Base-by-base conservation (phyloP, 2,888 invertebrate species). In the Slavum lentiscoides region DNA sequence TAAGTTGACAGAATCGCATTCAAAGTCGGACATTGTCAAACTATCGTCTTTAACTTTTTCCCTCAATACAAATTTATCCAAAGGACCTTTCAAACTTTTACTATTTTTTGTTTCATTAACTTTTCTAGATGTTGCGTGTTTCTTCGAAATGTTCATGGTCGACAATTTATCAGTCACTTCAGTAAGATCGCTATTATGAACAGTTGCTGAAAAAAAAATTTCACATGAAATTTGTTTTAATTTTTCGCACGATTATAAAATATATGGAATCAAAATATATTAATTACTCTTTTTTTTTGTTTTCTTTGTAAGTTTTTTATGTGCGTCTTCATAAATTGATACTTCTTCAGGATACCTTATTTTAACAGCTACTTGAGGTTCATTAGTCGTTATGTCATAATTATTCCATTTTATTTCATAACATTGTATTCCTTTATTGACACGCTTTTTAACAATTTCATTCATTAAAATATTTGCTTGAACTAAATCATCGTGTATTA, bases 361-460 rank as follows among this genome's bases (percentile, higher is more conserved):
- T 58, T 88, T 87, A 84, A 94, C 89, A 30, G 91, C 86, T 83
- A 89, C 87, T 85, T 91, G 89, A 0, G 93, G 91, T 85, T 94
- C 94, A 43, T 91, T 89, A 1, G 92, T 92, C 0, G 89, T 81
- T 15, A 82, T 53, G 49, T 83, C 82, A 58, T 82, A 82, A 84
- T 92, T 92, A 49, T 86, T 85, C 94, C 94, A 94, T 11, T 91
- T 86, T 17, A 94, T 89, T 87, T 93, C 93, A 84, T 91, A 92
- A 85, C 92, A 91, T 0, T 91, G 88, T 19, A 92, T 89, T 74
- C 92, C 88, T 85, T 87, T 88, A 21, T 88, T 87, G 73, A 86
- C 88, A 82, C 90, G 86, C 82, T 88, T 88, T 85, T 91, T 92
- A 21, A 89, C 88, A 70, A 92, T 90, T 82, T 85, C 85, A 37